Evolutionary conservation across 2,113 vertebrate genomes (phyloP), one percentile per base, ranked within the genome.

Genomic region (Alces alces): DNA sequence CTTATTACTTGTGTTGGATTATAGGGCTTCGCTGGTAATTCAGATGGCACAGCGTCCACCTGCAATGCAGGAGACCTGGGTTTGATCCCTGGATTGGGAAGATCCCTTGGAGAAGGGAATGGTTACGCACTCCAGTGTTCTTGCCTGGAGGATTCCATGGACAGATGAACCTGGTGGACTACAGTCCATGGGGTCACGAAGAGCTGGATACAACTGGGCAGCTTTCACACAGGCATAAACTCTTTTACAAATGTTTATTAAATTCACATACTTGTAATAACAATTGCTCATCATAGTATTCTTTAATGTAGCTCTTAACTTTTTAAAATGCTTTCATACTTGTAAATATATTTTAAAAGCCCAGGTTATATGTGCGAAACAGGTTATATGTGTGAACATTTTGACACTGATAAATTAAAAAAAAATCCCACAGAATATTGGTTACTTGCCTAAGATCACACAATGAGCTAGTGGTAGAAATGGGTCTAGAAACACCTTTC

Each of bases 321-420:
- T 95, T 84, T 61, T 13, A 94, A 82, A 96, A 47, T 36, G 28
- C 5, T 87, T 94, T 96, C 23, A 54, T 83, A 66, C 25, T 58
- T 94, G 25, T 66, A 86, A 82, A 61, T 92, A 57, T 92, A 85
- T 82, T 64, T 6, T 23, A 61, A 86, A 78, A 23, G 4, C 27
- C 19, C 16, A 7, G 17, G 30, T 58, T 27, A 58, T 27, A 58
- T 58, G 57, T 58, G 57, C 4, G 47, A 85, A 55, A 88, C 3
- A 54, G 66, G 16, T 45, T 60, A 83, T 64, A 30, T 30, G 58
- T 84, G 21, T 83, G 50, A 79, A 70, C 15, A 76, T 86, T 66
- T 89, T 70, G 73, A 93, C 19, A 70, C 4, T 17, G 39, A 33
- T 66, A 54, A 78, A 19, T 80, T 79, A 0, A 23, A 57, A 66